phyloP scores from a whole-genome alignment of 2,888 invertebrate species.

The Drosophila maculinotata region DNA sequence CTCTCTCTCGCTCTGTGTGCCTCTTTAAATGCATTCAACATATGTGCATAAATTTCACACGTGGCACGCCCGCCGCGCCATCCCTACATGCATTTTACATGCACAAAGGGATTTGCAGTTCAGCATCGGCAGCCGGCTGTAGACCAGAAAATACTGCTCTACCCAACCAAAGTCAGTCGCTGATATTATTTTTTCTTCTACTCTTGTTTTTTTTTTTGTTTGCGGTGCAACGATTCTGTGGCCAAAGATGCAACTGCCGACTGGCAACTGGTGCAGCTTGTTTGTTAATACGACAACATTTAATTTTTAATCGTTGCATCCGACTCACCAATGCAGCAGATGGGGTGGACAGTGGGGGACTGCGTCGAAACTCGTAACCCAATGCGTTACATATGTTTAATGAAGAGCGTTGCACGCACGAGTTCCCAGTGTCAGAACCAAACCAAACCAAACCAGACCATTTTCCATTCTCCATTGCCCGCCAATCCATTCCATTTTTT shows the following conservation, averaged over 20 bases:
- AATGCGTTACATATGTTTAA: constrained; percentile 74
- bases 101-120: constrained; percentile 66
- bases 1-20: background rate
- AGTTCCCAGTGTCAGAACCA: constrained; percentile 37
- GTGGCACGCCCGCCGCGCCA: constrained; percentile 54
- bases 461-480: background rate
- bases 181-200: constrained; percentile 4
- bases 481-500: too few species aligned
- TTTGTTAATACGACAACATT: constrained; percentile 79
- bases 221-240: constrained; percentile 36
- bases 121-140: constrained; percentile 13
- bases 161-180: constrained; percentile 28
- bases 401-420: constrained; percentile 68
- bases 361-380: constrained; percentile 47
- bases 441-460: background rate
- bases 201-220: constrained; percentile 10
- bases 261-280: constrained; percentile 53
- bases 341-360: background rate
- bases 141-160: constrained; percentile 27
- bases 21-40: constrained; percentile 69
- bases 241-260: constrained; percentile 42
- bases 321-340: constrained; percentile 53
- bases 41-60: constrained; percentile 81
- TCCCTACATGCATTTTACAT: constrained; percentile 72
- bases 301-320: constrained; percentile 78